Evolutionary conservation across 2,113 vertebrate species (phyloP).

Genomic region (Oxygymnocypris stewartii): DNA sequence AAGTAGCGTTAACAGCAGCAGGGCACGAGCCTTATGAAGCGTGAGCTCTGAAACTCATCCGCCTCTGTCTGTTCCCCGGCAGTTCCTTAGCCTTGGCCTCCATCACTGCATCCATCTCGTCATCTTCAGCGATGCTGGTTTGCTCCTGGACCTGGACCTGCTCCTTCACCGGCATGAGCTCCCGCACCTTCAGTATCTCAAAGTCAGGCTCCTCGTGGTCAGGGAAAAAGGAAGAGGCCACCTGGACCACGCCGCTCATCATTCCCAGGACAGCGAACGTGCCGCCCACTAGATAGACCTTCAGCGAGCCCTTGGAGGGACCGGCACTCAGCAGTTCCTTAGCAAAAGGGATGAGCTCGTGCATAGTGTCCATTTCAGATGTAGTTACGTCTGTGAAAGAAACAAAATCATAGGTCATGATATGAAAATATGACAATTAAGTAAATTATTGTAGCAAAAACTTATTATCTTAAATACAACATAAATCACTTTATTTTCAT

Average conservation of each 20-base stretch:
- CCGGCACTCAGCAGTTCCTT: slow-evolving; percentile 83
- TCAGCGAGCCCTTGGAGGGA: slow-evolving; percentile 76
- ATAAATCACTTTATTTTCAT: neutral
- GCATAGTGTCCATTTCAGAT: slow-evolving; percentile 78
- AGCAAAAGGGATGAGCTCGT: slow-evolving; percentile 85
- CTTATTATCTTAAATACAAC: neutral
- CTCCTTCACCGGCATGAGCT: slow-evolving; percentile 45
- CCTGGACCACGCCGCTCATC: slow-evolving; percentile 82
- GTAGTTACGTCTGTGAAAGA: slow-evolving; percentile 34
- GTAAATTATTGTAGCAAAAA: neutral
- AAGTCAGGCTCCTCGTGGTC: slow-evolving; percentile 64
- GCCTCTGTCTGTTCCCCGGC: slow-evolving; percentile 50
- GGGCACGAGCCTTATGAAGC: slow-evolving; percentile 61
- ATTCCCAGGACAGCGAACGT: slow-evolving; percentile 82
- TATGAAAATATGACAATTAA: neutral
- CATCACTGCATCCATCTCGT: slow-evolving; percentile 40
- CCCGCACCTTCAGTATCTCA: slow-evolving; percentile 10
- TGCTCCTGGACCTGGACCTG: slow-evolving; percentile 30
- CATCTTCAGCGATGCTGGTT: slow-evolving; percentile 19
- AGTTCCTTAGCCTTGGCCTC: slow-evolving; percentile 60
- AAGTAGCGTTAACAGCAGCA: neutral
- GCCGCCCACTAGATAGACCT: slow-evolving; percentile 87
- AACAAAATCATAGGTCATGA: neutral
- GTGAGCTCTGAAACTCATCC: slow-evolving; percentile 61
- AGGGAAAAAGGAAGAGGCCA: slow-evolving; percentile 78